These are phyloP conservation scores for Peromyscus maniculatus DNA, from an alignment of 2,113 vertebrate genomes.

Conservation along the genomic window DNA sequence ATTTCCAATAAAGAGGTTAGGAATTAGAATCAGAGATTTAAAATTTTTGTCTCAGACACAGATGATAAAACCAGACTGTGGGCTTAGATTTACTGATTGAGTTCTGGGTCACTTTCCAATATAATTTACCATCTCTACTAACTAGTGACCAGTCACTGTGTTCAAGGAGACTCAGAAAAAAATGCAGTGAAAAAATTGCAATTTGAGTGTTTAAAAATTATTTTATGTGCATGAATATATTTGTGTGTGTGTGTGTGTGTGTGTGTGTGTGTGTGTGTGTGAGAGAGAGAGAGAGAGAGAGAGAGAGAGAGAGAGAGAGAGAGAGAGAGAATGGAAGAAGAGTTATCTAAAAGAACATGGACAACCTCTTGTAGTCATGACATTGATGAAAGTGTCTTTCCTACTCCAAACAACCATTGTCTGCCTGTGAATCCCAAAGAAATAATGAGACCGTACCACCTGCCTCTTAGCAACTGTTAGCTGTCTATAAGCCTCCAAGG, in stretches of 20 bases:
- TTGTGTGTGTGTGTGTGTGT: background rate
- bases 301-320: background rate
- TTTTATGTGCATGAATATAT: background rate
- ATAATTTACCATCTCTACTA: background rate
- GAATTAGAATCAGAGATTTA: slow-evolving; percentile 51
- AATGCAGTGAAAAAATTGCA: background rate
- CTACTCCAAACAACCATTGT: background rate
- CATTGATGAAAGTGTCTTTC: background rate
- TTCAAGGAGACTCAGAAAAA: background rate
- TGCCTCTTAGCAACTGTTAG: background rate
- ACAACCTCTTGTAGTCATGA: background rate
- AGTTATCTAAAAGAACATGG: background rate
- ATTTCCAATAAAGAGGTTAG: slow-evolving; percentile 8
- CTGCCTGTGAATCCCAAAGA: background rate
- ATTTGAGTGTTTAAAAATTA: slow-evolving; percentile 27
- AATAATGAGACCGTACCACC: background rate
- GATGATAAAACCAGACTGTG: slow-evolving; percentile 16
- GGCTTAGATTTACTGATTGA: slow-evolving; percentile 23
- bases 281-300: background rate
- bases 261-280: background rate
- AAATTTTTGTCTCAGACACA: slow-evolving; percentile 12
- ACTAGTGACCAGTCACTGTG: background rate
- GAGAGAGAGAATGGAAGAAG: background rate
- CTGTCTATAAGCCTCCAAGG: background rate
- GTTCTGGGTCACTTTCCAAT: slow-evolving; percentile 2